Percentiles rank a stretch among this genome's conserved stretches.
These are phyloP conservation scores for Petrocephalus zakoni DNA, from an alignment of 2,113 vertebrate genomes.

Conservation along the genomic window DNA sequence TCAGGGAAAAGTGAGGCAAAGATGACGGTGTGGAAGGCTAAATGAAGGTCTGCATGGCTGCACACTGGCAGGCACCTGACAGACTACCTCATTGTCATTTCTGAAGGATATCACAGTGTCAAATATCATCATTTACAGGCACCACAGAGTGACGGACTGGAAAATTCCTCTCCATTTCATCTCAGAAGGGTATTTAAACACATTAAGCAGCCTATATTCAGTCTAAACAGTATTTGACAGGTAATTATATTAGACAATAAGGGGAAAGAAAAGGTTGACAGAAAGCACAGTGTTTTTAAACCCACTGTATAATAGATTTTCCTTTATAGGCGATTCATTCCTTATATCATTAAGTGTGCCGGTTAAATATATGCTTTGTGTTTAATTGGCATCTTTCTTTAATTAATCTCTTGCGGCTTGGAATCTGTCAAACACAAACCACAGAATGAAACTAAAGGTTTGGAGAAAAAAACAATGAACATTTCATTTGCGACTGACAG, in stretches of 20 bases:
- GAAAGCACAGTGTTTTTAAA: constrained; percentile 19
- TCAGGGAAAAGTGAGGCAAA: constrained; percentile 29
- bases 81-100: constrained; percentile 45
- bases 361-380: constrained; percentile 5
- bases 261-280: constrained; percentile 26
- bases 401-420: background rate
- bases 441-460: background rate
- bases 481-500: background rate
- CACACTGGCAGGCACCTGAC: constrained; percentile 38
- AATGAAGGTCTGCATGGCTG: background rate
- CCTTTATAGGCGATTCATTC: constrained; percentile 34
- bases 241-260: constrained; percentile 49
- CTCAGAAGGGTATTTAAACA: constrained; percentile 46
- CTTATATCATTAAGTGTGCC: background rate
- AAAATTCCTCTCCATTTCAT: constrained; percentile 48
- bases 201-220: constrained; percentile 51
- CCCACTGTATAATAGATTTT: constrained; percentile 4
- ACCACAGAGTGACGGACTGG: constrained; percentile 50
- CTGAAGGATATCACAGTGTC: constrained; percentile 47
- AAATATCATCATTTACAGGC: constrained; percentile 46
- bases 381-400: constrained; percentile 3
- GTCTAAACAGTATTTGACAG: constrained; percentile 51
- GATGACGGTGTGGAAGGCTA: background rate
- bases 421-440: background rate
- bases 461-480: background rate